A percentile compares a stretch with the other conserved stretches of the same genome.
These are phyloP conservation scores for Coregonus suidteri DNA, from an alignment of 2,797 vertebrate genomes.

Conservation along the genomic window DNA sequence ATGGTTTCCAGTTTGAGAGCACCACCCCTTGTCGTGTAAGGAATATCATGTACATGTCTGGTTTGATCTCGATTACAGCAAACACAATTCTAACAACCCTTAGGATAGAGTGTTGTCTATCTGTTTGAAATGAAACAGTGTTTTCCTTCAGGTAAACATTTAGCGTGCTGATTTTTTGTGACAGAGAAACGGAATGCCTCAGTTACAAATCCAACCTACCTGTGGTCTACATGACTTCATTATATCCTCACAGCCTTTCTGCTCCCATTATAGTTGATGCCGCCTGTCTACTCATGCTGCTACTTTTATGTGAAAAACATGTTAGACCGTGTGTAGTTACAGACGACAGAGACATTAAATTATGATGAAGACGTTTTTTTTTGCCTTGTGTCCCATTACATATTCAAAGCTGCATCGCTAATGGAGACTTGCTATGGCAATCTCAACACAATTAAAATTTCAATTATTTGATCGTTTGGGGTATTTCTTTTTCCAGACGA, in stretches of 20 bases:
- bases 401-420: slow-evolving; percentile 69
- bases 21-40: no score
- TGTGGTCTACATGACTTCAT: slow-evolving; percentile 44
- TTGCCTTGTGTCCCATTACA: slow-evolving; percentile 44
- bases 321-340: slow-evolving; percentile 39
- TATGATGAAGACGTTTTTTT: slow-evolving; percentile 58
- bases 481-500: slow-evolving; percentile 33
- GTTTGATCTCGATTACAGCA: no score
- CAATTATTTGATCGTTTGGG: background rate
- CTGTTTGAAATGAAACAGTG: background rate
- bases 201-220: slow-evolving; percentile 43
- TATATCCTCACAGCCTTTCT: slow-evolving; percentile 22
- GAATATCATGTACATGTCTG: no score
- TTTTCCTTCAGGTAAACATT: slow-evolving; percentile 17
- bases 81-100: no score
- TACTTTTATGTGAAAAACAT: slow-evolving; percentile 53
- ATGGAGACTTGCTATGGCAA: slow-evolving; percentile 58
- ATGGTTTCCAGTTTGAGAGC: no score
- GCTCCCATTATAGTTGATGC: slow-evolving; percentile 36
- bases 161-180: slow-evolving; percentile 21
- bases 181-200: slow-evolving; percentile 15
- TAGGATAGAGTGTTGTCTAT: no score
- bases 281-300: slow-evolving; percentile 51
- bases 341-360: slow-evolving; percentile 66
- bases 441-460: slow-evolving; percentile 11